Conservation (phyloP, 2,888 invertebrate genomes). For the Harpalus rufipes region DNA sequence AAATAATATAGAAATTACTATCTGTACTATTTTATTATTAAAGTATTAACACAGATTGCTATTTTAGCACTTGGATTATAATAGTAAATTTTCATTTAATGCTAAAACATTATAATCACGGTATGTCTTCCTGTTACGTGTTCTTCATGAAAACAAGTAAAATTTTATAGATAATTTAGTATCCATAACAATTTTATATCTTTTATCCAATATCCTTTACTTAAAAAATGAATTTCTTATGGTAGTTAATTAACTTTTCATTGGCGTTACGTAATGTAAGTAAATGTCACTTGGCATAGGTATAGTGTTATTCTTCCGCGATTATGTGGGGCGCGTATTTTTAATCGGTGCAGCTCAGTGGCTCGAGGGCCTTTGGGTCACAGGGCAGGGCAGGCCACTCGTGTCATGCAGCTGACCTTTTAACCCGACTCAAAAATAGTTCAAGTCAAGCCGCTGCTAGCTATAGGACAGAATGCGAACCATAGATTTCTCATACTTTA, state of each 20-base stretch:
- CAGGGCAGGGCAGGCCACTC: conserved; percentile 44
- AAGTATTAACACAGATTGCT: too few relatives aligned
- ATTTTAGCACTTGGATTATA: too few relatives aligned
- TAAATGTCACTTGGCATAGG: not conserved
- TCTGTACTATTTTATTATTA: too few relatives aligned
- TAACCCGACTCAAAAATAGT: conserved; percentile 62
- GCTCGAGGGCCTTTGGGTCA: conserved; percentile 57
- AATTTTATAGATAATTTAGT: not conserved
- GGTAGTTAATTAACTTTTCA: not conserved
- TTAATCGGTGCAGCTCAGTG: conserved; percentile 55
- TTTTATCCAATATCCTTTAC: not conserved
- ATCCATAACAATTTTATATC: not conserved
- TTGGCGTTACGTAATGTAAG: not conserved
- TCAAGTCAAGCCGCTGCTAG: conserved; percentile 33
- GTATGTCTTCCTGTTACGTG: too few relatives aligned
- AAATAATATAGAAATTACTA: too few relatives aligned
- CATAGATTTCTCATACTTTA: not conserved
- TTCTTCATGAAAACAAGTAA: not conserved
- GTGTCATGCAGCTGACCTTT: conserved; percentile 56
- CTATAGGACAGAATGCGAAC: conserved; percentile 7
- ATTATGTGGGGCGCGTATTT: conserved; percentile 32
- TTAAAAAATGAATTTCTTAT: not conserved
- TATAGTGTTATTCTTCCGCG: conserved; percentile 34
- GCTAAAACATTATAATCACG: too few relatives aligned
- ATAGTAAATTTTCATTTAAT: too few relatives aligned